Percentiles rank a stretch among this genome's conserved stretches.
phyloP scores from a whole-genome alignment of 2,113 vertebrate genomes.

The Polyodon spathula region DNA sequence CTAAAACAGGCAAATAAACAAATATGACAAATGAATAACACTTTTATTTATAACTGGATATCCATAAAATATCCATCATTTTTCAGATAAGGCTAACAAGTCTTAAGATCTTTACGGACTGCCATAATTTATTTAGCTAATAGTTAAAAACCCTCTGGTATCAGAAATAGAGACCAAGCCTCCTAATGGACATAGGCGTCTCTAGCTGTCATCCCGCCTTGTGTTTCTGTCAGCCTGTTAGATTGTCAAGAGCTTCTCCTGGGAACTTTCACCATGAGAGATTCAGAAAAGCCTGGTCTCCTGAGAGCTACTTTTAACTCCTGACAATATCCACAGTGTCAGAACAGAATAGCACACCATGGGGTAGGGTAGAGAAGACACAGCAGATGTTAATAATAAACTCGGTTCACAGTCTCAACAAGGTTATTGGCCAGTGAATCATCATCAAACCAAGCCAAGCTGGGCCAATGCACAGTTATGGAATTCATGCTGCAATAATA shows the following conservation, averaged over 20 bases:
- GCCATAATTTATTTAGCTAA: slow-evolving; percentile 37
- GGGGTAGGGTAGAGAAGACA: slow-evolving; percentile 56
- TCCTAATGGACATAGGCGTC: slow-evolving; percentile 30
- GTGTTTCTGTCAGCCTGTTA: slow-evolving; percentile 48
- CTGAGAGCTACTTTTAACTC: slow-evolving; percentile 60
- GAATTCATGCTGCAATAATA: too few species aligned
- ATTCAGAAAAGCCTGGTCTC: slow-evolving; percentile 39
- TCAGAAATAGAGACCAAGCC: slow-evolving; percentile 29
- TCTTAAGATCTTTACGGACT: slow-evolving; percentile 25
- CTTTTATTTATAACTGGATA: too few species aligned
- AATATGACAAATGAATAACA: too few species aligned
- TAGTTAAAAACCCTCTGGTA: slow-evolving; percentile 39
- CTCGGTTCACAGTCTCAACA: slow-evolving; percentile 55
- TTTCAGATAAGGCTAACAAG: too few species aligned
- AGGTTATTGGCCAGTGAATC: slow-evolving; percentile 33
- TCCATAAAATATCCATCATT: too few species aligned
- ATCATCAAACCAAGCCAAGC: background rate
- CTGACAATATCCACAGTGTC: slow-evolving; percentile 50
- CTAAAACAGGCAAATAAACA: too few species aligned
- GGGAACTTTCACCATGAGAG: slow-evolving; percentile 11
- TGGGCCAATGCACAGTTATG: too few species aligned
- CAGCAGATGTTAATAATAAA: slow-evolving; percentile 76
- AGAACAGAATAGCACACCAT: slow-evolving; percentile 62
- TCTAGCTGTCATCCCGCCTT: slow-evolving; percentile 39
- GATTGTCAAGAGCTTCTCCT: slow-evolving; percentile 48